Base-by-base conservation (phyloP, 2,113 vertebrate species). In the Caranx ignobilis region DNA sequence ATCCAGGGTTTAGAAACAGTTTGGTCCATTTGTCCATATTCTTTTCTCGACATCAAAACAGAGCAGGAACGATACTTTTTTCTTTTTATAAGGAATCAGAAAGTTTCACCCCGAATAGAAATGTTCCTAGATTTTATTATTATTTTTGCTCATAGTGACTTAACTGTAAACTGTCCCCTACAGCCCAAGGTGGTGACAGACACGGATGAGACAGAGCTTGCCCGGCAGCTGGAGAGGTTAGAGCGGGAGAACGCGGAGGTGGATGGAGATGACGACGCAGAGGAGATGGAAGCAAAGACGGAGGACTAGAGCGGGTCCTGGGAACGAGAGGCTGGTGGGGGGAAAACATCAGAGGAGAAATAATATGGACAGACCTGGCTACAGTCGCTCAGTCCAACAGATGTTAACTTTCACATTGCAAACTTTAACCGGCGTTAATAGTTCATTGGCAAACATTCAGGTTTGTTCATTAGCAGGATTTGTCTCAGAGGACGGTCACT, bases 101-200 rank as follows among this genome's bases (percentile, higher is more conserved):
- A 26, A 26, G 26, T 59, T 8, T 34, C 39, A 9, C 7, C 6
- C 6, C 16, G 13, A 6, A 15, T 16, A 59, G 13, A 59, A 13
- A 60, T 35, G 6, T 2, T 10, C 21, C 16, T 31, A 2, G 54
- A 3, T 55, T 11, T 55, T 55, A 19, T 61, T 37, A 6, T 13
- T 54, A 19, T 1, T 48, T 56, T 55, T 21, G 11, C 1, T 5
- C 12, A 21, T 12, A 39, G 59, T 57, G 37, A 41, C 12, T 62
- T n/a, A 75, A 37, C 10, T 5, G 0, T 18, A 19, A 37, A 31
- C 32, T 15, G 11, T 76, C 31, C 13, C 52, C 47, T 16, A 18
- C 91, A 99, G 98, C 97, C 98, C 3, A 99, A 99, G 84, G 98
- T 99, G 88, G 98, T 99, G 87, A 99, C 98, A 6, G 98, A 99